phyloP scores from a whole-genome alignment of 1,140 invertebrate species.

The Mycetomoellerius zeteki region DNA sequence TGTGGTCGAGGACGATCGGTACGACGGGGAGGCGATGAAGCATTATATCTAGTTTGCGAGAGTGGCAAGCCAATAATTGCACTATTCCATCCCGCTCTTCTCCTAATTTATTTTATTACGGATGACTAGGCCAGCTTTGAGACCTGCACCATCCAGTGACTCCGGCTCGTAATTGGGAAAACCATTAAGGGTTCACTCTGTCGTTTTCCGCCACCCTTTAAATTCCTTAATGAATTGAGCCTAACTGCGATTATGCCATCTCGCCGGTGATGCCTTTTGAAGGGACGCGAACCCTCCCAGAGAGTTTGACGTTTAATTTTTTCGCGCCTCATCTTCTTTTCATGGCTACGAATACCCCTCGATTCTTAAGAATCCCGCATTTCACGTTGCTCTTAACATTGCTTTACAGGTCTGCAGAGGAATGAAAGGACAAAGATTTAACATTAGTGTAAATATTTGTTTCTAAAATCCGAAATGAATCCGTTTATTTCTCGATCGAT shows the following conservation, averaged over 20 bases:
- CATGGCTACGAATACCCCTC: conserved; percentile 58
- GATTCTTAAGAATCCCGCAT: conserved; percentile 32
- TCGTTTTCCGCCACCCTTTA: conserved; percentile 67
- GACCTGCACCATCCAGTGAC: conserved; percentile 63
- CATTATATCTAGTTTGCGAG: conserved; percentile 56
- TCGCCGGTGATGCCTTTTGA: conserved; percentile 72
- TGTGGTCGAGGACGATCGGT: conserved; percentile 14
- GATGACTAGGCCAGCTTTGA: conserved; percentile 70
- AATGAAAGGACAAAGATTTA: conserved; percentile 4
- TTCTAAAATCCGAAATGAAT: background rate
- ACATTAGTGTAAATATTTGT: conserved; percentile 32
- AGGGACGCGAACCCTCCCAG: conserved; percentile 67
- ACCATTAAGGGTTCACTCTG: conserved; percentile 70
- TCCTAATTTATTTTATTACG: conserved; percentile 76
- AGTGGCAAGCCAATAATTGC: conserved; percentile 75
- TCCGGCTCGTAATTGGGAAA: conserved; percentile 72
- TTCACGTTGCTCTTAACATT: conserved; percentile 40
- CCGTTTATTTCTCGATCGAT: background rate
- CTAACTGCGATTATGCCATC: conserved; percentile 78
- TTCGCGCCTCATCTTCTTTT: conserved; percentile 75
- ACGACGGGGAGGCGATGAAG: conserved; percentile 7
- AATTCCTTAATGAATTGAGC: conserved; percentile 79
- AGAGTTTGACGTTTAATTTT: conserved; percentile 76
- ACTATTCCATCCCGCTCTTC: conserved; percentile 68
- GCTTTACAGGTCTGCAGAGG: background rate